Evolutionary conservation across 2,888 invertebrate species (phyloP).

Genomic region (Dryobota labecula): DNA sequence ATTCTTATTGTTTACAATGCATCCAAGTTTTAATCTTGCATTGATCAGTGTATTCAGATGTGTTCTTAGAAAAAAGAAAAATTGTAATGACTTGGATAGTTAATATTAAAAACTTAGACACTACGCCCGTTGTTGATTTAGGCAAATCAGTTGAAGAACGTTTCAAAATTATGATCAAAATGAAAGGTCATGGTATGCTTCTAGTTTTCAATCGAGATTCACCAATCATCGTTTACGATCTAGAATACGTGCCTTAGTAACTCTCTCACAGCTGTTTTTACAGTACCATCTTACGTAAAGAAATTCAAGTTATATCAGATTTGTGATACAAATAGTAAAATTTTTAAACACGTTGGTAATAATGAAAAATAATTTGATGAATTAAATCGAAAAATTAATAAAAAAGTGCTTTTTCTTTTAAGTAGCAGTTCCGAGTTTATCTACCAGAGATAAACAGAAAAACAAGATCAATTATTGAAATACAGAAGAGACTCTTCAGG

Average conservation of each 20-base stretch:
- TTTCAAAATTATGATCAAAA: neutral
- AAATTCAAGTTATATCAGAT: neutral
- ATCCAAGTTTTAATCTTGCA: conserved; percentile 43
- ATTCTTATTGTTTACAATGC: conserved; percentile 60
- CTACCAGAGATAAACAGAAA: neutral
- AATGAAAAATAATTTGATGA: neutral
- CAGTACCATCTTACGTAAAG: neutral
- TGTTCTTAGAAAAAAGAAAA: conserved; percentile 18
- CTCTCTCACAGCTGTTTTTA: neutral
- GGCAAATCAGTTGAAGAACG: neutral
- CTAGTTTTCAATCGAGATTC: neutral
- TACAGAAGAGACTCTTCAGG: neutral
- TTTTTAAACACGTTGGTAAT: neutral
- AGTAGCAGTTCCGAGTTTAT: neutral
- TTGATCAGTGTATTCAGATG: conserved; percentile 19
- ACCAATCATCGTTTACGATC: neutral
- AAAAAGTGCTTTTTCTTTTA: too few relatives aligned
- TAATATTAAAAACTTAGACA: neutral
- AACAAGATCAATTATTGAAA: neutral
- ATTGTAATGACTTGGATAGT: neutral
- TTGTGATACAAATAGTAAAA: neutral
- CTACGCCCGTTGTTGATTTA: neutral
- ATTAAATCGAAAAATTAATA: neutral
- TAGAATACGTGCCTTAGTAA: neutral
- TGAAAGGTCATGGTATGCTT: neutral